These are phyloP conservation scores for Seira ritae DNA, from an alignment of 2,888 invertebrate genomes.

Conservation along the genomic window DNA sequence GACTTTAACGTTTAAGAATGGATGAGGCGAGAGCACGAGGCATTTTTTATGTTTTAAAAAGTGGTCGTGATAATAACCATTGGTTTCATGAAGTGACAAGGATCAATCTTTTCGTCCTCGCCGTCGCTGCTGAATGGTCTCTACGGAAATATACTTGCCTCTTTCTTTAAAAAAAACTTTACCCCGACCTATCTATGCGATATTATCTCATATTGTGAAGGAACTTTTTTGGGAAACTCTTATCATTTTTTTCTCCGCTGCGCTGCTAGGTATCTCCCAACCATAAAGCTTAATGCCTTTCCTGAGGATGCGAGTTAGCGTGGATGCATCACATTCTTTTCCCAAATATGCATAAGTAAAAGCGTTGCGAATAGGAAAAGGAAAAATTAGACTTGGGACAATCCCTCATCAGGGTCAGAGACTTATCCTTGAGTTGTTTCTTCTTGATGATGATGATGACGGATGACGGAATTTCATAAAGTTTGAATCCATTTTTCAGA, in stretches of 20 bases:
- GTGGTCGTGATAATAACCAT: background rate
- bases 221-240: no score
- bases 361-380: slow-evolving; percentile 16
- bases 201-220: no score
- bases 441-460: no score
- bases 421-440: no score
- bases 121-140: background rate
- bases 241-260: no score
- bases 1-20: background rate
- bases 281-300: background rate
- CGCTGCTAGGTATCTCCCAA: no score
- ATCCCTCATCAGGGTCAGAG: slow-evolving; percentile 45
- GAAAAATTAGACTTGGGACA: slow-evolving; percentile 53
- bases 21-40: slow-evolving; percentile 17
- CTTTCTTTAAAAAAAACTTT: background rate
- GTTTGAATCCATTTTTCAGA: no score
- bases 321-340: slow-evolving; percentile 8
- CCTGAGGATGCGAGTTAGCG: slow-evolving; percentile 38
- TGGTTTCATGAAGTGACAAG: slow-evolving; percentile 47
- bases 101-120: slow-evolving; percentile 45
- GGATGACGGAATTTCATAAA: no score
- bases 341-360: no score
- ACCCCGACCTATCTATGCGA: slow-evolving; percentile 7
- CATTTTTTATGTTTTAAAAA: no score
- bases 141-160: background rate